Base-by-base conservation (phyloP, 2,797 vertebrate genomes). In the Eptatretus atami region DNA sequence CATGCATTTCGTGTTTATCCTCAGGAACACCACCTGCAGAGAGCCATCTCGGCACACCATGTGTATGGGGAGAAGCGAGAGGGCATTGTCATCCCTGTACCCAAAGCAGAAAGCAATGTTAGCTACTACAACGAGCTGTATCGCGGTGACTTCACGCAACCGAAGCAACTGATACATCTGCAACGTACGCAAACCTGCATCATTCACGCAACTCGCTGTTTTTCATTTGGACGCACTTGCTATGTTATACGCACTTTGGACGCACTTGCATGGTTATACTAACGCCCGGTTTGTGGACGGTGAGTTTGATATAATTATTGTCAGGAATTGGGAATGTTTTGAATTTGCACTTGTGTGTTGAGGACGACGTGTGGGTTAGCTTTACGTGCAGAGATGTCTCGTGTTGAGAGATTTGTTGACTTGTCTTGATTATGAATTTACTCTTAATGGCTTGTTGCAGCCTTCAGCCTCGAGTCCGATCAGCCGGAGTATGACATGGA, bases 101-200 rank as follows among this genome's bases (percentile, higher is more conserved):
- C 85, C 2, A 82, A 87, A 66, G 81, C 81, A 1, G 81, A 86
- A 73, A 86, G 81, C 72, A 82, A 83, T 69, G 81, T 84, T 75
- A 82, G 77, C 70, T 88, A 88, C 73, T 87, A 87, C 64, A 83
- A 81, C 73, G 82, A 82, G 9, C 76, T 90, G 69, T 90, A 90
- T 71, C 82, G 80, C 72, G 84, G 84, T 73, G 82, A 88, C 66
- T 83, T 82, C 70, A 81, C 77, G 67, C 78, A 82, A 65, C 83
- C 85, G 70, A 87, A 90, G 73, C 84, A 87, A 79, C 83, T 86
- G 72, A 83, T 87, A 72, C 84, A 87, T 73, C 82, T 88, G 70
- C 85, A 87, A 67, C 81, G 84, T 90, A 75, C 83, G 83, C 82
- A 9, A 61, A n/a, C n/a, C 57, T 61, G 57, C 57, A 15, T 44